Evolutionary conservation across 2,113 vertebrate genomes (phyloP).

Genomic region (Pycnonotus jocosus): DNA sequence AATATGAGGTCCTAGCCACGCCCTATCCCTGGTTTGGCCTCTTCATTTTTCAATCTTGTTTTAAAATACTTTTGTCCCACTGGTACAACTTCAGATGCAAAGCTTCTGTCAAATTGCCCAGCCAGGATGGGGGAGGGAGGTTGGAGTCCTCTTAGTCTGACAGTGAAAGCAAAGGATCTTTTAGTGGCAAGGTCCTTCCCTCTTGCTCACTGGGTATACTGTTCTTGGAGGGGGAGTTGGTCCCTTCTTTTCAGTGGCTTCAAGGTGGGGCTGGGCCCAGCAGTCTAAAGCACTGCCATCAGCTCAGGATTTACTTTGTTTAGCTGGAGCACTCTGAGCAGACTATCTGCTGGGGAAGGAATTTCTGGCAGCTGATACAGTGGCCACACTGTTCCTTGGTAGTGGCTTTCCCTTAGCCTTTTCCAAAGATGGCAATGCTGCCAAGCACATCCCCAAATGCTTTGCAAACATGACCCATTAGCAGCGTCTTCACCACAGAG

Average conservation of each 20-base stretch:
- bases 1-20: background rate
- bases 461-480: background rate
- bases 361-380: background rate
- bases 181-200: background rate
- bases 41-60: background rate
- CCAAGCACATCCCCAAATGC: background rate
- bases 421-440: conserved; percentile 53
- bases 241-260: background rate
- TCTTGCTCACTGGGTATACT: background rate
- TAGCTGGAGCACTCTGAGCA: background rate
- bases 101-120: background rate
- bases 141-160: background rate
- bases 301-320: background rate
- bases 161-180: background rate
- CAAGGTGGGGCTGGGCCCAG: background rate
- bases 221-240: background rate
- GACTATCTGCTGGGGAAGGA: background rate
- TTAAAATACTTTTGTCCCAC: background rate
- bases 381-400: background rate
- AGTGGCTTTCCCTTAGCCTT: background rate
- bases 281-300: background rate
- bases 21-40: background rate
- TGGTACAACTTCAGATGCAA: background rate
- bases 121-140: background rate
- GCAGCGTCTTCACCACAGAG: background rate